Evolutionary conservation across 2,888 invertebrate species (phyloP).

Genomic region (Pristionchus arcanus): DNA sequence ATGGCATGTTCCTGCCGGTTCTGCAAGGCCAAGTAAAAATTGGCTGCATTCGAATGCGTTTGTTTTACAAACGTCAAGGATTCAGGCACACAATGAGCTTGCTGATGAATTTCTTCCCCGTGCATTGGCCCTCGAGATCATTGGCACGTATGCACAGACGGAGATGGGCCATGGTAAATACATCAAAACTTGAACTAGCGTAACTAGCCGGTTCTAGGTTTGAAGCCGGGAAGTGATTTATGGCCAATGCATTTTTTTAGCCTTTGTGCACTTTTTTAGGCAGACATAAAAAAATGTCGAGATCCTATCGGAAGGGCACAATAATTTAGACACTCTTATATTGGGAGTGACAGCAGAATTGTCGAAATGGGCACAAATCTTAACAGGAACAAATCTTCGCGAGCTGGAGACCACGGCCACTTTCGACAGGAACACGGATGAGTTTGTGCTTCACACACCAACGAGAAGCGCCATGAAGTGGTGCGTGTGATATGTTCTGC

Average conservation of each 20-base stretch:
- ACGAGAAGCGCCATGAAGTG: slow-evolving; percentile 86
- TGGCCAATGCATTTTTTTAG: too few relatives aligned
- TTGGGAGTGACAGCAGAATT: too few relatives aligned
- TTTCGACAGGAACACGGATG: slow-evolving; percentile 88
- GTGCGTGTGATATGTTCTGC: slow-evolving; percentile 43
- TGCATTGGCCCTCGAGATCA: slow-evolving; percentile 88
- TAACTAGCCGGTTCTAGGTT: too few relatives aligned
- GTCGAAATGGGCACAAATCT: too few relatives aligned
- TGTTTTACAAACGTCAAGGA: not conserved
- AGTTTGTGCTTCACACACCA: slow-evolving; percentile 92
- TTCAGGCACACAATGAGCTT: slow-evolving; percentile 38
- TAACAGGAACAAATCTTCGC: slow-evolving; percentile 88
- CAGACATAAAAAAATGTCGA: too few relatives aligned
- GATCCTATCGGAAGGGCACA: too few relatives aligned
- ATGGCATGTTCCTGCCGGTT: slow-evolving; percentile 70
- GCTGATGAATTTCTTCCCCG: slow-evolving; percentile 32
- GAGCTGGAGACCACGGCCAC: slow-evolving; percentile 95
- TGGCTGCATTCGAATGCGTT: too few relatives aligned
- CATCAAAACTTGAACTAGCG: not conserved
- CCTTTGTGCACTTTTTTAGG: too few relatives aligned
- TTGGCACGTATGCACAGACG: slow-evolving; percentile 97
- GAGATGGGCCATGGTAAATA: slow-evolving; percentile 88
- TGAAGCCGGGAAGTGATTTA: too few relatives aligned
- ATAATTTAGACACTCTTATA: too few relatives aligned
- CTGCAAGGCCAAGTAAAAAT: slow-evolving; percentile 65